Conservation (phyloP, 2,888 invertebrate species). For the Drosophila kambysellisi region DNA sequence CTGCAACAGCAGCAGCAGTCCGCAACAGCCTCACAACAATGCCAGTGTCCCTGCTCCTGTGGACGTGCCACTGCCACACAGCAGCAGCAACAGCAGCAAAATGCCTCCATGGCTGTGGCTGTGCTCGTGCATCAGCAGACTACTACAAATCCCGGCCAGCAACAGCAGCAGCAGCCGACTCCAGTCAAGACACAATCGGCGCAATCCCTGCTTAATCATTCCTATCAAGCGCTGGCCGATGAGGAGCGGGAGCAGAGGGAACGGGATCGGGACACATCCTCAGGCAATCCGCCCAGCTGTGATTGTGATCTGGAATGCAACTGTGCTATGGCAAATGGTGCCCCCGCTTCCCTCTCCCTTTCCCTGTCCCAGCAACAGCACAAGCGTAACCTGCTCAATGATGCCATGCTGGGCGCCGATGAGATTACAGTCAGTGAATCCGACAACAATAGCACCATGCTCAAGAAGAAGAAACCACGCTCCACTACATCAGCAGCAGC, state of each 20-base stretch:
- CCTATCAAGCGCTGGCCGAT: slow-evolving; percentile 81
- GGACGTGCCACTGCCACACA: slow-evolving; percentile 56
- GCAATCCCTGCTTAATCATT: slow-evolving; percentile 80
- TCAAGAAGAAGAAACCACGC: slow-evolving; percentile 74
- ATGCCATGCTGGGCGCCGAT: slow-evolving; percentile 81
- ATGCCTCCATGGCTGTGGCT: slow-evolving; percentile 80
- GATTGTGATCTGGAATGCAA: slow-evolving; percentile 82
- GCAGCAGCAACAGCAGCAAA: slow-evolving; percentile 58
- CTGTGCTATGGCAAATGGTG: slow-evolving; percentile 50
- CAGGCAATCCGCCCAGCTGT: slow-evolving; percentile 65
- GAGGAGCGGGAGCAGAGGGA: slow-evolving; percentile 63
- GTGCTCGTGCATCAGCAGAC: slow-evolving; percentile 81
- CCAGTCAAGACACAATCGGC: slow-evolving; percentile 71
- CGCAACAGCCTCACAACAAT: slow-evolving; percentile 45
- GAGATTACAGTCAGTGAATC: slow-evolving; percentile 83
- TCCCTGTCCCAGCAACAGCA: slow-evolving; percentile 36
- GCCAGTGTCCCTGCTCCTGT: slow-evolving; percentile 73
- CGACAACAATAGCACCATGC: slow-evolving; percentile 82
- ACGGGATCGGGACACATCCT: slow-evolving; percentile 60
- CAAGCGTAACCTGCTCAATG: slow-evolving; percentile 63
- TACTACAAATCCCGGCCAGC: slow-evolving; percentile 56
- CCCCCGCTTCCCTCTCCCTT: slow-evolving; percentile 16
- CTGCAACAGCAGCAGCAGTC: slow-evolving; percentile 38
- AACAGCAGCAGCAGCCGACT: slow-evolving; percentile 35
- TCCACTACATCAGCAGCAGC: slow-evolving; percentile 21